Evolutionary conservation across 2,888 invertebrate species (phyloP), one percentile per base, ranked within the genome.

Genomic region (Deilephila porcellus): DNA sequence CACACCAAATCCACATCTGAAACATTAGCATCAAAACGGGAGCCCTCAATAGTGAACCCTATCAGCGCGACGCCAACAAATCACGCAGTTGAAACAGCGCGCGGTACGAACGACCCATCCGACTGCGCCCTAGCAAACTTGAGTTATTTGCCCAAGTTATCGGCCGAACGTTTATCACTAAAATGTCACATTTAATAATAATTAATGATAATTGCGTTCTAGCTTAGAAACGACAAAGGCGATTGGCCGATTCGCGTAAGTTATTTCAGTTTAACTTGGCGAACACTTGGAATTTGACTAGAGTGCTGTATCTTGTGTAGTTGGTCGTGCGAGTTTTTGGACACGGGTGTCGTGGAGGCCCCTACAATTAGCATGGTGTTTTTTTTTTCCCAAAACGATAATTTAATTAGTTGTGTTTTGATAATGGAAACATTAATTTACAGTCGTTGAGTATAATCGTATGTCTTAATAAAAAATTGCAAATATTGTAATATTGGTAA

Each of bases 141-240:
- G 93, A 93, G 88, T 92, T 93, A 93, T 94, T 93, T 91, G 91
- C 86, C 80, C 92, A 93, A 93, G 92, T 93, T 94, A 94, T 94
- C 94, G 91, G 91, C 82, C 86, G 81, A 81, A 90, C 93, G 93
- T 94, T 93, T 93, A 93, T 94, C 94, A 93, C 86, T 80, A 80
- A 87, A 89, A 85, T 90, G 93, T 93, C 93, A 91, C 92, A 93
- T 94, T 94, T 94, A 94, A 94, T 94, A 93, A 94, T 94, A 93
- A 94, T 94, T 93, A 94, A 94, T 94, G 94, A 93, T 94, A 94
- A 94, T 94, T 94, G 94, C 93, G 91, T 91, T 88, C 89, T 86
- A 92, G 94, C 94, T 94, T 93, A 93, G 86, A 87, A 86, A 85
- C 88, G 86, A 87, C 91, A 92, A 92, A 94, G 93, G 93, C 94